Evolutionary conservation across 2,888 invertebrate genomes (phyloP).

Genomic region (Lycaena phlaeas): DNA sequence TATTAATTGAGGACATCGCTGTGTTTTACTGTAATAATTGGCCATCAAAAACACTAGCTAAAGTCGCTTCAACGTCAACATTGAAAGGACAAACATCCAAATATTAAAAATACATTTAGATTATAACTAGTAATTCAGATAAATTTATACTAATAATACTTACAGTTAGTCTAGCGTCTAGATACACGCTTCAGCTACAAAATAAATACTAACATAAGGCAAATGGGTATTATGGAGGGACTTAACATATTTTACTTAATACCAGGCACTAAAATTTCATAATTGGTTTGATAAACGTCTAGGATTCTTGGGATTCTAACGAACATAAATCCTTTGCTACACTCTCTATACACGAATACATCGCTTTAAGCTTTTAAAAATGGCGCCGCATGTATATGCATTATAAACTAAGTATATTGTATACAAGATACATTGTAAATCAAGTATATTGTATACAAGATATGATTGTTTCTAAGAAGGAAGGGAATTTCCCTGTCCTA

Average conservation of each 20-base stretch:
- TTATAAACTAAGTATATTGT: no score
- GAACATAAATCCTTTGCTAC: background rate
- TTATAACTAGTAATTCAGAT: conserved; percentile 16
- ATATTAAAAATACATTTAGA: conserved; percentile 12
- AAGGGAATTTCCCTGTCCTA: no score
- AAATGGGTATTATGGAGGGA: conserved; percentile 63
- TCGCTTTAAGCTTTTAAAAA: background rate
- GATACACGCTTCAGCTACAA: conserved; percentile 28
- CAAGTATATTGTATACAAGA: background rate
- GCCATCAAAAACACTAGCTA: background rate
- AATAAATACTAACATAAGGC: conserved; percentile 64
- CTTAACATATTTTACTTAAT: conserved; percentile 45
- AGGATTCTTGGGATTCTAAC: conserved; percentile 7
- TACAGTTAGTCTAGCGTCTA: conserved; percentile 42
- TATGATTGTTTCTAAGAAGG: no score
- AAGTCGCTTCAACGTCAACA: conserved; percentile 4
- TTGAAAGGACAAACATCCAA: conserved; percentile 7
- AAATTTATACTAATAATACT: conserved; percentile 18
- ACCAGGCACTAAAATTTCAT: conserved; percentile 65
- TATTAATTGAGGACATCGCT: background rate
- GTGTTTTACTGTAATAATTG: no score
- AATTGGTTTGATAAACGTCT: conserved; percentile 9
- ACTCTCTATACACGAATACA: background rate
- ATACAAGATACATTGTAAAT: background rate
- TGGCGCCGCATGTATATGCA: background rate